Conservation (phyloP, 2,888 invertebrate genomes). For the Neoitamus cyanurus region DNA sequence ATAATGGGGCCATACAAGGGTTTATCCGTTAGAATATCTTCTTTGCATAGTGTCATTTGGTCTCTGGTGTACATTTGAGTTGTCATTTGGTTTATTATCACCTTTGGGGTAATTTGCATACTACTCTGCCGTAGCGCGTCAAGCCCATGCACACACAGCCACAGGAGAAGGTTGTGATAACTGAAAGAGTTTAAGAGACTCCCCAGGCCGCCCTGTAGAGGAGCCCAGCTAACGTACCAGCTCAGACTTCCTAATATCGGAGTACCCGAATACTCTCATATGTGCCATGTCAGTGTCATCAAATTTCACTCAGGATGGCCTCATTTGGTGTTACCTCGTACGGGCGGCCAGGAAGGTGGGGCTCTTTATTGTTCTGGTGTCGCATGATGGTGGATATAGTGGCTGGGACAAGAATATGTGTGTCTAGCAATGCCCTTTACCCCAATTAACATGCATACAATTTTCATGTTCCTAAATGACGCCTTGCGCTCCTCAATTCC, state of each 20-base stretch:
- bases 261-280: conserved; percentile 2
- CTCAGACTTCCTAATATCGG: not conserved
- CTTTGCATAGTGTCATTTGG: conserved; percentile 42
- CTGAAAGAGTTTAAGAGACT: conserved; percentile 35
- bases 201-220: not conserved
- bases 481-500: not conserved
- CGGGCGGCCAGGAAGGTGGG: not conserved
- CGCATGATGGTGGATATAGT: not conserved
- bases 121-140: not conserved
- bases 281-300: conserved; percentile 36
- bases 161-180: not conserved
- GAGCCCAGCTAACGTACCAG: not conserved
- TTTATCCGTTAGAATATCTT: conserved; percentile 40
- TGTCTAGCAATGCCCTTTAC: conserved; percentile 8
- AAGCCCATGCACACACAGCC: not conserved
- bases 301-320: conserved; percentile 43
- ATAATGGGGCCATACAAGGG: conserved; percentile 25
- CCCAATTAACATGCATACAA: conserved; percentile 44
- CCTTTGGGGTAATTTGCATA: conserved; percentile 43
- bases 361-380: conserved; percentile 17
- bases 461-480: conserved; percentile 41
- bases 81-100: conserved; percentile 43
- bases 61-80: conserved; percentile 42
- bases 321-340: conserved; percentile 34
- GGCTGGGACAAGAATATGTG: not conserved